Conservation (phyloP, 2,888 invertebrate species). For the Cerastis leucographa region DNA sequence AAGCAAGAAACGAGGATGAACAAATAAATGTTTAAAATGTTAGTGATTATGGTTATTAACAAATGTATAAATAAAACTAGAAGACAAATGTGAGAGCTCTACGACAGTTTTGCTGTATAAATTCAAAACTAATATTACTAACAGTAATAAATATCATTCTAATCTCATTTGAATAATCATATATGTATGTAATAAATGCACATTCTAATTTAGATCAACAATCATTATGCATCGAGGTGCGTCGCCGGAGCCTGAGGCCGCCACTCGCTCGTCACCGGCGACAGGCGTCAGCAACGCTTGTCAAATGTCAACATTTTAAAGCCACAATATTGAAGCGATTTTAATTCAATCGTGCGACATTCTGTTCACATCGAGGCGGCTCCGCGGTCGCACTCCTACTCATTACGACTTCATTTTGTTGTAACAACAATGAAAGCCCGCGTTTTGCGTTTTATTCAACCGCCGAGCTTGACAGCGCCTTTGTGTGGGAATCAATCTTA, state of each 20-base stretch:
- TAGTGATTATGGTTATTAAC: conserved; percentile 8
- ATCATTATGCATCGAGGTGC: conserved; percentile 61
- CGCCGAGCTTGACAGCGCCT: conserved; percentile 82
- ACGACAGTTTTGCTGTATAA: conserved; percentile 4
- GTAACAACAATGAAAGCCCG: conserved; percentile 85
- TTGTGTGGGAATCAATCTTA: conserved; percentile 88
- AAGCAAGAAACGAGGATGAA: conserved; percentile 43
- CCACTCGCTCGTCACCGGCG: conserved; percentile 69
- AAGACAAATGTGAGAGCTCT: background rate
- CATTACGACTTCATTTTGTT: conserved; percentile 90
- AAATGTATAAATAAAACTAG: conserved; percentile 10
- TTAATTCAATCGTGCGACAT: conserved; percentile 88
- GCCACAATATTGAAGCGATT: conserved; percentile 86
- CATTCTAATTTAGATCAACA: conserved; percentile 59
- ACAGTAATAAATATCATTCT: conserved; percentile 28
- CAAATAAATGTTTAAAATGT: conserved; percentile 57
- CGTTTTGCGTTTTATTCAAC: conserved; percentile 81
- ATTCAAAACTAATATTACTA: conserved; percentile 14
- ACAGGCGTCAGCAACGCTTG: conserved; percentile 87
- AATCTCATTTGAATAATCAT: conserved; percentile 43
- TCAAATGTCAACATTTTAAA: conserved; percentile 87
- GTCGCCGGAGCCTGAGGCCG: conserved; percentile 50
- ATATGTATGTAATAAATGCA: conserved; percentile 44
- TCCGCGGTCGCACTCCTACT: conserved; percentile 77
- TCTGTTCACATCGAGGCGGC: conserved; percentile 77